A percentile compares a stretch with the other conserved stretches of the same genome.
These are phyloP conservation scores for Aulostomus chinensis DNA, from an alignment of 2,797 vertebrate species.

Conservation along the genomic window DNA sequence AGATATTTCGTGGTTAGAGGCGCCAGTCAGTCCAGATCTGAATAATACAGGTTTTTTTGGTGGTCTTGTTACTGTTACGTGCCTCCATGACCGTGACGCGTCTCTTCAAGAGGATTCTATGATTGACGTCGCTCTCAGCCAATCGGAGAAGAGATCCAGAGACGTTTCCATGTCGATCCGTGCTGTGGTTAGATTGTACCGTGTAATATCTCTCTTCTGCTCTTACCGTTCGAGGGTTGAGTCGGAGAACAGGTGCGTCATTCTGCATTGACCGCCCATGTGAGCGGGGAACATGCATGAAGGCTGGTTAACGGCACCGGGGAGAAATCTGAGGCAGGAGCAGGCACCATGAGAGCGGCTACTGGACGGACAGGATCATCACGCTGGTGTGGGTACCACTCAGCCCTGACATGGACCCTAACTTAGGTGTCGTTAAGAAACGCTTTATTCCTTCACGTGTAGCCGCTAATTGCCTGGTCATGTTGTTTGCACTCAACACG, in stretches of 20 bases:
- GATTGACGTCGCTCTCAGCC: slow-evolving; percentile 70
- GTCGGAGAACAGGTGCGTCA: slow-evolving; percentile 53
- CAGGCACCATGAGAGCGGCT: slow-evolving; percentile 49
- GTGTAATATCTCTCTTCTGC: slow-evolving; percentile 41
- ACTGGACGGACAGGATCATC: slow-evolving; percentile 31
- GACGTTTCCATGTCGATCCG: slow-evolving; percentile 33
- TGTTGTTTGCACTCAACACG: slow-evolving; percentile 76
- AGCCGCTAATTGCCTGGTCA: slow-evolving; percentile 6
- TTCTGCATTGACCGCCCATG: neutral
- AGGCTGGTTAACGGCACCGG: slow-evolving; percentile 25
- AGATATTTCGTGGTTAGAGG: too few relatives aligned
- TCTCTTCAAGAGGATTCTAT: slow-evolving; percentile 26
- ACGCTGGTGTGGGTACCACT: slow-evolving; percentile 32
- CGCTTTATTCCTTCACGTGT: slow-evolving; percentile 1
- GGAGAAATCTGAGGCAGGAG: slow-evolving; percentile 24
- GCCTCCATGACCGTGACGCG: slow-evolving; percentile 16
- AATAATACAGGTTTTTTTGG: too few relatives aligned
- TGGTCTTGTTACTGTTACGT: neutral
- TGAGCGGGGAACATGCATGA: slow-evolving; percentile 2
- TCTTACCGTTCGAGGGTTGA: slow-evolving; percentile 20
- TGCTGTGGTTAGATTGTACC: slow-evolving; percentile 68
- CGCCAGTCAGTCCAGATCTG: too few relatives aligned
- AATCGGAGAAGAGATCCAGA: slow-evolving; percentile 62
- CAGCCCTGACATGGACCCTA: slow-evolving; percentile 42
- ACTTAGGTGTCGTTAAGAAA: slow-evolving; percentile 31